Percentiles rank a stretch among this genome's conserved stretches.
Conservation (phyloP, 2,797 vertebrate genomes). For the Erpetoichthys calabaricus region DNA sequence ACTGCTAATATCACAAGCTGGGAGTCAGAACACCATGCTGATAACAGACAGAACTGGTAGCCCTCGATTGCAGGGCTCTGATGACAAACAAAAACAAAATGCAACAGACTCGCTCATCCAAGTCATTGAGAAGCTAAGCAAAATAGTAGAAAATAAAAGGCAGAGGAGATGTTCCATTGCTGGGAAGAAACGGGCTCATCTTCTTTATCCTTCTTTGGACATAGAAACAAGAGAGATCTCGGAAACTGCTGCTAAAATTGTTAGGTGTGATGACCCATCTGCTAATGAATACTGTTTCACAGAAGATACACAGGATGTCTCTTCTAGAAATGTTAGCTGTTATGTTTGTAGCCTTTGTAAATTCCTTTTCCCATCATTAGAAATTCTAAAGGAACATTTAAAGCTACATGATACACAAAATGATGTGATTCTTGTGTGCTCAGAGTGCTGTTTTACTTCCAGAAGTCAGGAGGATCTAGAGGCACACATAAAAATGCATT, state of each 20-base stretch:
- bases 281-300: constrained; percentile 25
- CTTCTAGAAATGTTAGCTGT: constrained; percentile 57
- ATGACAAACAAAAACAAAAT: constrained; percentile 53
- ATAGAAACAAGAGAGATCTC: constrained; percentile 28
- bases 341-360: constrained; percentile 91
- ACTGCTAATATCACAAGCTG: constrained; percentile 55
- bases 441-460: constrained; percentile 68
- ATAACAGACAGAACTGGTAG: constrained; percentile 41
- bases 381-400: constrained; percentile 70
- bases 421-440: constrained; percentile 60
- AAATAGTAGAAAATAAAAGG: constrained; percentile 78
- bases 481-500: constrained; percentile 66
- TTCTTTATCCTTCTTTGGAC: constrained; percentile 22
- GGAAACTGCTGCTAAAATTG: constrained; percentile 38
- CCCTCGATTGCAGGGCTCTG: constrained; percentile 30
- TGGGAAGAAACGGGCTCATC: constrained; percentile 63
- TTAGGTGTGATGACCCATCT: constrained; percentile 25
- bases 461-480: constrained; percentile 76
- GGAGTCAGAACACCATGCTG: constrained; percentile 46
- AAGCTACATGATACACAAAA: constrained; percentile 70
- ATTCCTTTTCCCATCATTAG: constrained; percentile 66
- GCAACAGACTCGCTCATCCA: constrained; percentile 77
- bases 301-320: constrained; percentile 20
- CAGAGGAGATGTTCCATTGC: constrained; percentile 60
- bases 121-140: constrained; percentile 91